Base-by-base conservation (phyloP, 2,113 vertebrate species). In the Monarcha castaneiventris region DNA sequence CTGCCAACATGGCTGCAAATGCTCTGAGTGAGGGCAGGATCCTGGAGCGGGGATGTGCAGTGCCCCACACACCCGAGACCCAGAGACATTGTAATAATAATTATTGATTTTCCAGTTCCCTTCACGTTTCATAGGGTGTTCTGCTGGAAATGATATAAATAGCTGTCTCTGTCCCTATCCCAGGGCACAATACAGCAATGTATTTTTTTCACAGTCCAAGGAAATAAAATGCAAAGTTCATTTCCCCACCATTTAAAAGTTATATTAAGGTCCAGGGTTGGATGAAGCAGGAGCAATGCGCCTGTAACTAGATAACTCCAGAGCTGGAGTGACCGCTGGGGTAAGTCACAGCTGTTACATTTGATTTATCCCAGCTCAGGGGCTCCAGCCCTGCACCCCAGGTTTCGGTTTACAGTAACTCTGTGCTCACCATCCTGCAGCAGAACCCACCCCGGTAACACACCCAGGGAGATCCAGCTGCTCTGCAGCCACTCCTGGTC, bases 261-360 rank as follows among this genome's bases (percentile, higher is more conserved):
- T 96, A 95, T 93, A 92, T 95, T 97, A 94, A 95, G 94, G 85
- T 63, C 11, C 52, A 12, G 51, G 9, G 16, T 35, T 51, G 78
- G 62, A 37, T n/a, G 85, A 82, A 83, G 54, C 43, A 33, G 71
- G 59, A 90, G 51, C 77, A 85, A 66, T 3, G 6, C 66, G 81
- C 59, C 54, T 84, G 97, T 96, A 97, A 97, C 91, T 20, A 69
- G 97, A 96, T 90, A 90, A 96, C 49, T 87, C 77, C 79, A 35
- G 74, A 66, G 95, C 83, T 43, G 46, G 44, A 58, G 55, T 77
- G 93, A 84, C 89, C 3, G 10, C 73, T 79, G 8, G 59, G 64
- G 88, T 83, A 56, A 90, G 87, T 77, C 37, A 32, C 97, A 92
- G 97, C 89, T 91, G 97, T 95, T 89, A 3, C 16, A 11, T 48